Evolutionary conservation across 35 echinoderm and acorn worm species (phyloP).

Genomic region (Ptychodera flava): DNA sequence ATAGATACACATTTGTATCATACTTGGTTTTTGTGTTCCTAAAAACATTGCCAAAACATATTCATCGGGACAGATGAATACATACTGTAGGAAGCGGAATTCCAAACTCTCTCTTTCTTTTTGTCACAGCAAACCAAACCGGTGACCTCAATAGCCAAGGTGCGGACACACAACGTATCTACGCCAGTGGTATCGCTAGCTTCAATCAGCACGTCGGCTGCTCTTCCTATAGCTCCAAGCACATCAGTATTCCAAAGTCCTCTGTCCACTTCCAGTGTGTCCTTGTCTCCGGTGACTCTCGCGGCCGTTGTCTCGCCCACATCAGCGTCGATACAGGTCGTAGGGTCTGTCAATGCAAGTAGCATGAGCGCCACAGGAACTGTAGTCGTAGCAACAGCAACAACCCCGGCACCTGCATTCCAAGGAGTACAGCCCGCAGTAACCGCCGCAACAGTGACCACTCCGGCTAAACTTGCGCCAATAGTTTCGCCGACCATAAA

Average conservation of each 20-base stretch:
- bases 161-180: too few species aligned
- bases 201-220: not conserved
- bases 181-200: too few species aligned
- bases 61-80: too few species aligned
- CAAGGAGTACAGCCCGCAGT: not conserved
- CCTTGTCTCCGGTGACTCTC: not conserved
- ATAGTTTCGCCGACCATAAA: not conserved
- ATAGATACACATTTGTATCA: too few species aligned
- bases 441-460: not conserved
- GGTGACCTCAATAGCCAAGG: not conserved
- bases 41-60: too few species aligned
- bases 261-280: not conserved
- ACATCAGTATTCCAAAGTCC: not conserved
- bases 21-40: too few species aligned
- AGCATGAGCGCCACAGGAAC: not conserved
- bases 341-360: not conserved
- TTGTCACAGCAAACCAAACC: not conserved
- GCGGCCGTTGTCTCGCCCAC: not conserved
- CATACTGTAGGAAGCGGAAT: too few species aligned
- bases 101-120: too few species aligned
- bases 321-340: not conserved
- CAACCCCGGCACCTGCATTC: not conserved
- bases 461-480: not conserved
- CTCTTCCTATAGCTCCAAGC: not conserved
- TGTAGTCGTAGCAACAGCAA: not conserved